Base-by-base conservation (phyloP, 2,113 vertebrate genomes). In the Corvus cornix region DNA sequence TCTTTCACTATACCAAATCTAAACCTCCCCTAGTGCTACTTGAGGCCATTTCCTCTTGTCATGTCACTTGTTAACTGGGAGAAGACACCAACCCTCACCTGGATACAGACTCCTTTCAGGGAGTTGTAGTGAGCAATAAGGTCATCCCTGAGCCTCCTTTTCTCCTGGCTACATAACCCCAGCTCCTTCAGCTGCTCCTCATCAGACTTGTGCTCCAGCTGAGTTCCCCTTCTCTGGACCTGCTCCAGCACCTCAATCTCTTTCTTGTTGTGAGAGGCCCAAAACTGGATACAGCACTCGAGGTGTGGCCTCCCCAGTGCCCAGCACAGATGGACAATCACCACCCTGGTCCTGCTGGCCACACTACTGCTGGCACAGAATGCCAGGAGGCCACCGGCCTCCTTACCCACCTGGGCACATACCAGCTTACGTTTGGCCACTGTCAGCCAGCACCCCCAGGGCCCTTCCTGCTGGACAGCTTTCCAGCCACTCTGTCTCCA, bases 341-440 rank as follows among this genome's bases (percentile, higher is more conserved):
- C 8, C 0, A 1, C 10, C 18, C 44, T 46, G 52, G 2, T 51
- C 18, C 59, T 58, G 37, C 52, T 59, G 59, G 7, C 13, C 52
- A 33, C 31, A 9, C 12, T 1, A 1, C 0, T 52, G 44, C 37
- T 52, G 37, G 7, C 39, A 44, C 27, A 66, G 10, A 26, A 58
- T 1, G 9, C 10, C 59, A 33, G 9, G 37, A 51, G 13, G 8
- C 11, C 68, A n/a, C 9, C 0, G 0, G 8, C 6, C 60, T 17
- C 7, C 19, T 28, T 33, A 2, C 5, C 44, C 68, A 33, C 1
- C 51, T 33, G 31, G 22, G 43, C 49, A 43, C 49, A 27, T 1
- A 0, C 43, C 0, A 7, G 15, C 3, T 37, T 33, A 9, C 4
- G 22, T 51, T 37, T 2, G 2, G 22, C n/a, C 1, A 3, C 56